These are phyloP conservation scores for Tolmerus cingulatus DNA, from an alignment of 2,888 invertebrate species.

Conservation along the genomic window DNA sequence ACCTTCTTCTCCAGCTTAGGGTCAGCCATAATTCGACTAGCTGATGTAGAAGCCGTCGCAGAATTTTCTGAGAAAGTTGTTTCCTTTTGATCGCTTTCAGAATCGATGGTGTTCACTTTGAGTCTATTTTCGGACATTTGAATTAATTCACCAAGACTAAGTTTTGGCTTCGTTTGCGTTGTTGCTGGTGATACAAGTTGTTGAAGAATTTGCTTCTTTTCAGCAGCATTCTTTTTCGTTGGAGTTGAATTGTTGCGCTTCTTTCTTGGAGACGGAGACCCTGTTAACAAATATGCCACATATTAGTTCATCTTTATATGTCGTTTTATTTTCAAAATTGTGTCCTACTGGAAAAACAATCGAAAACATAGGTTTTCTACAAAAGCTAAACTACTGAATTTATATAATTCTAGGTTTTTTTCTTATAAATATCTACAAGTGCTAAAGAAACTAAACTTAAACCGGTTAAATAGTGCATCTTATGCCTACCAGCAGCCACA, in stretches of 20 bases:
- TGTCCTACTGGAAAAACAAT: not conserved
- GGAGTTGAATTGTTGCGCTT: slow-evolving; percentile 82
- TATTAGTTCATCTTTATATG: not conserved
- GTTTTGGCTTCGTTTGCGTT: slow-evolving; percentile 64
- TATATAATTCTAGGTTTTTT: not conserved
- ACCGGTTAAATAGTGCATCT: slow-evolving; percentile 9
- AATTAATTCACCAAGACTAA: slow-evolving; percentile 77
- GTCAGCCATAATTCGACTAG: slow-evolving; percentile 68
- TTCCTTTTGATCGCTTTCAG: slow-evolving; percentile 67
- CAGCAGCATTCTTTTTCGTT: slow-evolving; percentile 77
- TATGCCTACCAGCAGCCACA: slow-evolving; percentile 60
- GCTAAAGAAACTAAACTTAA: slow-evolving; percentile 13
- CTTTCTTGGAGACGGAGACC: slow-evolving; percentile 79
- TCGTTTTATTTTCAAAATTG: not conserved
- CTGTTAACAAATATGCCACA: slow-evolving; percentile 60
- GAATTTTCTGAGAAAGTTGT: slow-evolving; percentile 69
- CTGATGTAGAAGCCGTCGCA: slow-evolving; percentile 62
- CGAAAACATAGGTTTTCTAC: not conserved
- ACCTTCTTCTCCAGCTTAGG: slow-evolving; percentile 81
- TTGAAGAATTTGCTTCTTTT: slow-evolving; percentile 81
- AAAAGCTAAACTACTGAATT: slow-evolving; percentile 21
- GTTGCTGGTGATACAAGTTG: slow-evolving; percentile 76
- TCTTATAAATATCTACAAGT: slow-evolving; percentile 22
- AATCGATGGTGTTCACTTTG: slow-evolving; percentile 58
- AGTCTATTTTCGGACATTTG: slow-evolving; percentile 73